Evolutionary conservation across 2,113 vertebrate species (phyloP), one percentile per base, ranked within the genome.

Genomic region (Herpetotheres cachinnans): DNA sequence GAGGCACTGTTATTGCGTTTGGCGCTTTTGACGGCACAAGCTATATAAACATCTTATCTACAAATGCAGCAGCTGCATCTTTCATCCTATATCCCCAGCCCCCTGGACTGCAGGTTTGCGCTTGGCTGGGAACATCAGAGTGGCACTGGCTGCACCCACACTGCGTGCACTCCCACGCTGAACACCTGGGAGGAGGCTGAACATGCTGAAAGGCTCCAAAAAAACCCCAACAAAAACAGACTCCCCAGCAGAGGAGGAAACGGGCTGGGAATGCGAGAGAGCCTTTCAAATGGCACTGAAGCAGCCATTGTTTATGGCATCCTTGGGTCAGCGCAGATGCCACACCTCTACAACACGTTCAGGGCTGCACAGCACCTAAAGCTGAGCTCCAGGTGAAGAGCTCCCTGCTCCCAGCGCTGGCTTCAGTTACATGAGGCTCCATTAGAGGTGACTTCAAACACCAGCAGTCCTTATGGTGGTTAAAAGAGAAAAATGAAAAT

Each of bases 141-240:
- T 3, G 0, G 25, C 3, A 5, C n/a, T 3, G 3, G n/a, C 80
- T 46, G 26, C 19, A 14, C 50, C 72, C 63, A 42, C 42, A 11
- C 30, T 0, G 1, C 0, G 5, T 58, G 80, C 2, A 0, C 14
- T 78, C 16, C 58, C 25, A 11, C 0, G 0, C 40, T 3, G 19
- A 58, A 59, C 1, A 0, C 36, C 1, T 4, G 24, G 65, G 42
- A 56, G 58, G 44, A 50, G n/a, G 26, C 52, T 71, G 18, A 25
- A 49, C 8, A 3, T 2, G 2, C 44, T 4, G 2, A 40, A 67
- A 62, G 42, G 54, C 65, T 67, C 59, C 29, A 17, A 69, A 36
- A 70, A 21, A 42, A 42, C 18, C 46, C 46, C 46, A 46, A 18
- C 16, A 16, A 46, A 46, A 46, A 46, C 16, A 46, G 19, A 22